phyloP scores from a whole-genome alignment of 2,888 invertebrate species.

The Cosmia pyralina region DNA sequence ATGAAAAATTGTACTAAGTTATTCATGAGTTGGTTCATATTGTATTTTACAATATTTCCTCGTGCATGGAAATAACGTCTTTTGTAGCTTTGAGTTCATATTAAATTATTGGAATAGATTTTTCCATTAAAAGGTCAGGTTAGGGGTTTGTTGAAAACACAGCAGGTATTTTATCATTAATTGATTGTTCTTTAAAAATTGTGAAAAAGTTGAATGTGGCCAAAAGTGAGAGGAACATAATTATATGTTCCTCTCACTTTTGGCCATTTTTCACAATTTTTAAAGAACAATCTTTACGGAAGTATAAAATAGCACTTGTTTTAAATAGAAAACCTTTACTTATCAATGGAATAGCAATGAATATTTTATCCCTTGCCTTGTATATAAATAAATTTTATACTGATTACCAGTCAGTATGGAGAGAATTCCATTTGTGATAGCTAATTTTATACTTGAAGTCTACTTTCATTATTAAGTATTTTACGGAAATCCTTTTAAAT shows the following conservation, averaged over 20 bases:
- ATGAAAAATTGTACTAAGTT: constrained; percentile 37
- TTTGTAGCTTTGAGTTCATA: not conserved
- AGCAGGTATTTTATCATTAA: not conserved
- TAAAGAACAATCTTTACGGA: not conserved
- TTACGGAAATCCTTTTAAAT: not conserved
- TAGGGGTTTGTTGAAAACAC: not conserved
- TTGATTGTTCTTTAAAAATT: too few relatives aligned
- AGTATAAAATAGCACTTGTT: not conserved
- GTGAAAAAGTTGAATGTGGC: too few relatives aligned
- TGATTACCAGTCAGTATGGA: not conserved
- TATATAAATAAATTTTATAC: not conserved
- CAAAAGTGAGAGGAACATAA: too few relatives aligned
- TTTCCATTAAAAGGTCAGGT: not conserved
- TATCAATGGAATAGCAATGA: not conserved
- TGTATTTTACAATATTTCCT: constrained; percentile 15
- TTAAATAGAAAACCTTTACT: not conserved
- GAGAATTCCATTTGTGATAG: not conserved
- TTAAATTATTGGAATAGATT: not conserved
- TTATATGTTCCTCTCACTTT: not conserved
- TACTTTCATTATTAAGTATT: not conserved
- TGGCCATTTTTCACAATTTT: not conserved
- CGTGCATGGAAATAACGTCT: not conserved
- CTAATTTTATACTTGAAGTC: not conserved
- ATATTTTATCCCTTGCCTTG: not conserved
- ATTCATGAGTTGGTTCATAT: constrained; percentile 16